These are phyloP conservation scores for Phaedon cochleariae DNA, from an alignment of 2,888 invertebrate species.

Conservation along the genomic window DNA sequence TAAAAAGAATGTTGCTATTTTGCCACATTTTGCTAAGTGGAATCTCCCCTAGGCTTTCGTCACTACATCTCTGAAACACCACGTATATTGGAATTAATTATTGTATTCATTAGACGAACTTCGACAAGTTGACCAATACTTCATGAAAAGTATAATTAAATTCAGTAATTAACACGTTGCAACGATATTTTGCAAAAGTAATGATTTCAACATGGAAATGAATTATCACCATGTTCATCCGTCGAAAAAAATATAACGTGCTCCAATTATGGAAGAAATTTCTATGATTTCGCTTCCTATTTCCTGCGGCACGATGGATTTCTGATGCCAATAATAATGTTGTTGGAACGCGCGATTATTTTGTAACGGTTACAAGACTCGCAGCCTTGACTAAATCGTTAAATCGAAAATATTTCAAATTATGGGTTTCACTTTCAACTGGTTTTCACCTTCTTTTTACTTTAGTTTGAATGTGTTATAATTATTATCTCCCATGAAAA, in stretches of 20 bases:
- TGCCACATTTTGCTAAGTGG: no score
- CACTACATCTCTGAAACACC: no score
- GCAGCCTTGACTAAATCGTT: neutral
- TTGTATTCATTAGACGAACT: neutral
- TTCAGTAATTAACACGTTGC: neutral
- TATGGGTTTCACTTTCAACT: neutral
- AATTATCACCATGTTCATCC: neutral
- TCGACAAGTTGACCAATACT: neutral
- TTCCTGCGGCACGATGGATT: conserved; percentile 19
- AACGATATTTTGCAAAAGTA: neutral
- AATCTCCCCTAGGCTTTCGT: no score
- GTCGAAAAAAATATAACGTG: neutral
- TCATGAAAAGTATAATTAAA: neutral
- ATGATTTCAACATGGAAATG: neutral
- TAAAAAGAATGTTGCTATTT: no score
- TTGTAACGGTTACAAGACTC: neutral
- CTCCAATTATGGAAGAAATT: neutral
- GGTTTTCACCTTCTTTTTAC: neutral
- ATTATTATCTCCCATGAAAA: no score
- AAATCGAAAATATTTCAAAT: neutral
- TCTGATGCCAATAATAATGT: neutral
- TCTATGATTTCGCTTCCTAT: conserved; percentile 17
- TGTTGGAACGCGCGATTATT: neutral
- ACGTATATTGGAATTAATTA: no score
- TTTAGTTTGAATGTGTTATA: no score